Evolutionary conservation across 2,113 vertebrate genomes (phyloP).

Genomic region (Anas platyrhynchos): DNA sequence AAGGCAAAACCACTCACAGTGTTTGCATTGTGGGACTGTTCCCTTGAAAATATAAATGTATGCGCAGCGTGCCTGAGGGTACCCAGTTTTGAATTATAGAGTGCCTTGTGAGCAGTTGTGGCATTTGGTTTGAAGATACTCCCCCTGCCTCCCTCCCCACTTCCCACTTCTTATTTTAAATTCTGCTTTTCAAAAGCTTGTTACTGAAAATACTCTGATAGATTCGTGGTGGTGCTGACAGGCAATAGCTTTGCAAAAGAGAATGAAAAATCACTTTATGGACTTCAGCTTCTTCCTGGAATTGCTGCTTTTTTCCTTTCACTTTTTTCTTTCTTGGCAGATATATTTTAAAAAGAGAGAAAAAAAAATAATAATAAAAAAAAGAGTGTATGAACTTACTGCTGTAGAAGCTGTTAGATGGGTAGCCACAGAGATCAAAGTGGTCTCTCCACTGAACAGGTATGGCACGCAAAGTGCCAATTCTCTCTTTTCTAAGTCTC

Average conservation of each 20-base stretch:
- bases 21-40: conserved; percentile 61
- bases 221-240: conserved; percentile 45
- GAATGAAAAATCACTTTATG: conserved; percentile 43
- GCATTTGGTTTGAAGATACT: conserved; percentile 67
- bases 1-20: conserved; percentile 34
- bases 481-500: background rate
- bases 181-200: conserved; percentile 58
- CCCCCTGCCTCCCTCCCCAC: background rate
- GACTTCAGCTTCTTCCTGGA: conserved; percentile 51
- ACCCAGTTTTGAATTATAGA: conserved; percentile 68
- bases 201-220: conserved; percentile 63
- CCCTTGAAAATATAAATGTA: conserved; percentile 56
- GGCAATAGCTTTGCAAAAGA: conserved; percentile 13
- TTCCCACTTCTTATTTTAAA: conserved; percentile 61
- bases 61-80: background rate
- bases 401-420: background rate
- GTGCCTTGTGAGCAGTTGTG: conserved; percentile 32
- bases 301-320: conserved; percentile 46
- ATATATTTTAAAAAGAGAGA: background rate
- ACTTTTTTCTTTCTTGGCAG: conserved; percentile 4
- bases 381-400: background rate
- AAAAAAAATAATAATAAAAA: background rate
- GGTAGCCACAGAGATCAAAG: conserved; percentile 36
- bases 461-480: conserved; percentile 5
- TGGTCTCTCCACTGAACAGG: background rate